Conservation (phyloP, 1,140 invertebrate species). For the Venturia canescens region DNA sequence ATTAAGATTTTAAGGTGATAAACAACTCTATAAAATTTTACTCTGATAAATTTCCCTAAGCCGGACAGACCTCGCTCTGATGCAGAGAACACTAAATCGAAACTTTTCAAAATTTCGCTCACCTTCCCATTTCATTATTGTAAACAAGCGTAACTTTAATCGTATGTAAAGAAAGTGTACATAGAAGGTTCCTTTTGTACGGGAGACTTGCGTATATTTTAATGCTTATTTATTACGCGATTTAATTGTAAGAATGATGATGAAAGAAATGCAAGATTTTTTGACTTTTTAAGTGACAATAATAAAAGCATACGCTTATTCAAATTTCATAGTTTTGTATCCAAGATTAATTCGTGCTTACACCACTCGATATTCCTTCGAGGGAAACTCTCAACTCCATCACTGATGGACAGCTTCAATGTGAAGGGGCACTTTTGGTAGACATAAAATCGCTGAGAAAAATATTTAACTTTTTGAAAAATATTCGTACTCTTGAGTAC, state of each 20-base stretch:
- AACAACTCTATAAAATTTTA: too few relatives aligned
- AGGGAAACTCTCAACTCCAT: too few relatives aligned
- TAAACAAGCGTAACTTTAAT: background rate
- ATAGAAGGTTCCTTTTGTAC: conserved; percentile 33
- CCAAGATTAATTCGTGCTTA: too few relatives aligned
- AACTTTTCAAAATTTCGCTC: background rate
- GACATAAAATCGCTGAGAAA: too few relatives aligned
- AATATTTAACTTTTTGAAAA: too few relatives aligned
- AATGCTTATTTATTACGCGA: conserved; percentile 44
- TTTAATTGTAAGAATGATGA: conserved; percentile 5
- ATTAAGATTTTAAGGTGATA: too few relatives aligned
- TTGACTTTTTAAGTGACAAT: conserved; percentile 22
- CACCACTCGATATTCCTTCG: too few relatives aligned
- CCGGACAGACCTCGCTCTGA: background rate
- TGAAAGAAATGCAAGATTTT: background rate
- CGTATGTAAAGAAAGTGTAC: conserved; percentile 38
- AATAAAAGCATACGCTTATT: conserved; percentile 15
- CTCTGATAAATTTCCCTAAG: background rate
- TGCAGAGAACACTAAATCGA: background rate
- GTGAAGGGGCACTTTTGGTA: too few relatives aligned
- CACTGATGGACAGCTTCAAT: too few relatives aligned
- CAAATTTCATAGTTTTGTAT: too few relatives aligned
- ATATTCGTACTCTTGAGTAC: too few relatives aligned
- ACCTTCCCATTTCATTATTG: background rate
- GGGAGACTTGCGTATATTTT: conserved; percentile 10